Conservation (phyloP, 2,113 vertebrate genomes). For the Gambusia holbrooki region DNA sequence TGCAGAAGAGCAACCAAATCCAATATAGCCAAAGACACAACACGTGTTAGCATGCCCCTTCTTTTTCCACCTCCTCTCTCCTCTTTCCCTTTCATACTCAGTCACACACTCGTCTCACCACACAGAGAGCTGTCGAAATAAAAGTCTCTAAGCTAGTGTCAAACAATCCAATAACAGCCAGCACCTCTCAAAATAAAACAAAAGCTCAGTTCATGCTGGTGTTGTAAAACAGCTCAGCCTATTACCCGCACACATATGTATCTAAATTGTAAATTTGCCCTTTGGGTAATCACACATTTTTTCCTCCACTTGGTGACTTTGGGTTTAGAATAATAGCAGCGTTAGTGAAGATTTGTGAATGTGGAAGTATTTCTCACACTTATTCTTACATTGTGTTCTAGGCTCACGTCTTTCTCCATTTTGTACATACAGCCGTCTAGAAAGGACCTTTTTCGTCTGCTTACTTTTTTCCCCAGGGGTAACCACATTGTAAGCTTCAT, state of each 20-base stretch:
- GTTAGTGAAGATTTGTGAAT: slow-evolving; percentile 16
- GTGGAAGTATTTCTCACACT: slow-evolving; percentile 12
- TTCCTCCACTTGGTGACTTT: slow-evolving; percentile 51
- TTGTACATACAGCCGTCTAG: neutral
- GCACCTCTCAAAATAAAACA: slow-evolving; percentile 69
- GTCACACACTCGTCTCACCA: slow-evolving; percentile 32
- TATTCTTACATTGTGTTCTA: slow-evolving; percentile 29
- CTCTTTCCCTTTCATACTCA: slow-evolving; percentile 31
- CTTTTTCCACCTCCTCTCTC: neutral
- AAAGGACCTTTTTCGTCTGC: slow-evolving; percentile 8
- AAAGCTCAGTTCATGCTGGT: slow-evolving; percentile 63
- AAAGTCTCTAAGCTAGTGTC: slow-evolving; percentile 64
- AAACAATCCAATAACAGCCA: slow-evolving; percentile 73
- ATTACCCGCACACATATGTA: slow-evolving; percentile 50
- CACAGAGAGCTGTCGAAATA: slow-evolving; percentile 55
- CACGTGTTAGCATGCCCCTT: neutral
- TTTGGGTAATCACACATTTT: slow-evolving; percentile 51
- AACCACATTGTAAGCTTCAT: slow-evolving; percentile 18
- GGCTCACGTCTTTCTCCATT: slow-evolving; percentile 6
- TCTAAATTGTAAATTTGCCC: slow-evolving; percentile 61
- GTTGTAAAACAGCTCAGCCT: slow-evolving; percentile 64
- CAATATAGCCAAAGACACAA: slow-evolving; percentile 8
- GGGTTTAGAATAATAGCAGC: slow-evolving; percentile 35
- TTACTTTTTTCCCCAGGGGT: slow-evolving; percentile 1
- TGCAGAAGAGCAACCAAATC: slow-evolving; percentile 58